Evolutionary conservation across 2,888 invertebrate species (phyloP), one percentile per base, ranked within the genome.

Genomic region (Gryllus longicercus): DNA sequence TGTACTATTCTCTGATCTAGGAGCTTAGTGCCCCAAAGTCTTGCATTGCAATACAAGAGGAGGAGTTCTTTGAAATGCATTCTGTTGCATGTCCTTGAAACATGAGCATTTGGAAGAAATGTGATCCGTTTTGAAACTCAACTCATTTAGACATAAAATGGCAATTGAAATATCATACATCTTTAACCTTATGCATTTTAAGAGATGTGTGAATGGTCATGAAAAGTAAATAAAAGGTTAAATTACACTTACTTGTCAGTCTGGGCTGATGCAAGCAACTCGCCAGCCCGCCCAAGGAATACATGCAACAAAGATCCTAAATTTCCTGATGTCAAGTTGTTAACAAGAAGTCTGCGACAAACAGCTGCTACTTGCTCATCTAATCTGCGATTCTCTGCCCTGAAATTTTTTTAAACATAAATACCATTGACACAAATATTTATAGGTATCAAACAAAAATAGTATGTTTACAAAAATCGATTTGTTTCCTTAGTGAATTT

Each of bases 251-350:
- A 97, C 97, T 96, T 95, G 86, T 97, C 95, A 86, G 94, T 94
- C 85, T 95, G 95, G 11, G 95, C 93, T 3, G 97, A 93, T 0
- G 94, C 92, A 80, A 96, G 89, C 82, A 98, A 88, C 86, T 98
- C 97, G 0, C 92, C 91, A 0, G 95, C 93, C 85, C 96, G 90
- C 2, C 92, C 90, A 76, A 97, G 89, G 86, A 97, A 97, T 18
- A 97, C 94, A 82, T 94, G 92, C 51, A 99, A 92, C 23, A 99
- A 88, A 0, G 96, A 92, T 3, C 95, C 94, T 80, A 98, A 91
- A 89, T 99, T 99, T 3, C 96, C 96, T 0, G 97, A 96, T 83
- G 91, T 91, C 14, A 92, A 89, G 87, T 98, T 98, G 86, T 98
- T 97, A 83, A 92, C 91, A 12, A 97, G 87, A 86, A 95, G 89